Evolutionary conservation across 2,113 vertebrate species (phyloP).

Genomic region (Aythya baeri): DNA sequence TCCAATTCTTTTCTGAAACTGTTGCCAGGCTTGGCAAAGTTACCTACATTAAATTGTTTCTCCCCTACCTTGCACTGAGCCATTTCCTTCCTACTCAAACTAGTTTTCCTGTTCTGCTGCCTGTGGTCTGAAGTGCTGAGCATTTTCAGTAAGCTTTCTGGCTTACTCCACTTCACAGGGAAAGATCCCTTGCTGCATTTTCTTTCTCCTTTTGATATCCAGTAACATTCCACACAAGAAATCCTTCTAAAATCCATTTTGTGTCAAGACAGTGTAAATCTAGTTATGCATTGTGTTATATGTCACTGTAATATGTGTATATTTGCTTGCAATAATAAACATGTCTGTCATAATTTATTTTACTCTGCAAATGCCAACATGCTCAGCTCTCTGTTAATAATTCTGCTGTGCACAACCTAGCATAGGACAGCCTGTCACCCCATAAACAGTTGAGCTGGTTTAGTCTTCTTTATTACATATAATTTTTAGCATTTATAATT

Average conservation of each 20-base stretch:
- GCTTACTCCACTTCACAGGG: background rate
- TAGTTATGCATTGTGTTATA: background rate
- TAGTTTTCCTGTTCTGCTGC: background rate
- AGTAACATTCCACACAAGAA: background rate
- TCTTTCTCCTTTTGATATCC: background rate
- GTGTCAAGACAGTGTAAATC: background rate
- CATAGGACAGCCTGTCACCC: background rate
- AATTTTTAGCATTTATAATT: background rate
- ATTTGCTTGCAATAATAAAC: background rate
- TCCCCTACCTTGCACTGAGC: background rate
- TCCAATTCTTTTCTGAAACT: background rate
- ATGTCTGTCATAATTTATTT: background rate
- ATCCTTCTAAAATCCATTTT: background rate
- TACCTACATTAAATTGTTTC: background rate
- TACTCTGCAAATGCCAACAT: background rate
- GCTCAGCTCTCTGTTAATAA: background rate
- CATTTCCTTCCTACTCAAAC: background rate
- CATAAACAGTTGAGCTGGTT: background rate
- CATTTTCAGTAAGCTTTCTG: background rate
- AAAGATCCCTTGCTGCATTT: background rate
- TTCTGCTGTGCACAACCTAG: background rate
- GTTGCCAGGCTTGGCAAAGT: background rate
- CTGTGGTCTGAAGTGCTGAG: background rate
- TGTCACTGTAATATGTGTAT: background rate
- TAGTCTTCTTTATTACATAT: background rate